Percentiles rank a stretch among this genome's conserved stretches.
phyloP scores from a whole-genome alignment of 2,113 vertebrate species.

The Neodon shergylaensis region DNA sequence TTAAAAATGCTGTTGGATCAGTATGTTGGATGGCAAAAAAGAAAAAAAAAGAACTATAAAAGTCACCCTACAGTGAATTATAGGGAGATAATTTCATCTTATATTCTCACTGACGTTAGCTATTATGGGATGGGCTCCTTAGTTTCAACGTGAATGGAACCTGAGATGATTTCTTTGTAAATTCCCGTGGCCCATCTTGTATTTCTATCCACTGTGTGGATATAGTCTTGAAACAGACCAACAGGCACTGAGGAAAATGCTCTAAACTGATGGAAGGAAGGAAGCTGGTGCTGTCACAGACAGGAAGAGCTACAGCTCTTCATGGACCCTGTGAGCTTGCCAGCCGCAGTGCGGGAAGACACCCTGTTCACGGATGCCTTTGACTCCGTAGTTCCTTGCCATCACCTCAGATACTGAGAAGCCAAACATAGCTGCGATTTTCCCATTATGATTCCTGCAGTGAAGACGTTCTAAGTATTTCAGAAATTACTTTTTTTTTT shows the following conservation, averaged over 20 bases:
- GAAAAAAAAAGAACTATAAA: constrained; percentile 20
- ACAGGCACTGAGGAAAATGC: not conserved
- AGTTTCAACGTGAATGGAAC: constrained; percentile 55
- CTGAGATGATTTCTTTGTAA: constrained; percentile 59
- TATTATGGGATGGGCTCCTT: constrained; percentile 15
- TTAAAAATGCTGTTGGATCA: constrained; percentile 58
- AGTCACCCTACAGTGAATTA: constrained; percentile 60
- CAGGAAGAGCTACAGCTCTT: constrained; percentile 35
- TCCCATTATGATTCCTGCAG: not conserved
- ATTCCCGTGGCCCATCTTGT: constrained; percentile 46
- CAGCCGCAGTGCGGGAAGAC: not conserved
- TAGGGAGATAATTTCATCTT: constrained; percentile 61
- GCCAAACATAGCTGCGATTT: not conserved
- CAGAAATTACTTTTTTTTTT: not conserved
- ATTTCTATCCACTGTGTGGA: constrained; percentile 15
- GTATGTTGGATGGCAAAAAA: constrained; percentile 14
- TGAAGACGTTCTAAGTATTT: not conserved
- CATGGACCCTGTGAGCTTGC: not conserved
- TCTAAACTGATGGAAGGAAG: constrained; percentile 54
- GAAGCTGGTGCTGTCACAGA: constrained; percentile 38
- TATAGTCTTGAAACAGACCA: constrained; percentile 58
- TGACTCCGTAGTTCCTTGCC: not conserved
- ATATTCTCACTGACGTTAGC: constrained; percentile 48
- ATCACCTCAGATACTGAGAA: not conserved
- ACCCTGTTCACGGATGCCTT: not conserved